Evolutionary conservation across 1,140 invertebrate species (phyloP), one percentile per base, ranked within the genome.

Genomic region (Adelges cooleyi): DNA sequence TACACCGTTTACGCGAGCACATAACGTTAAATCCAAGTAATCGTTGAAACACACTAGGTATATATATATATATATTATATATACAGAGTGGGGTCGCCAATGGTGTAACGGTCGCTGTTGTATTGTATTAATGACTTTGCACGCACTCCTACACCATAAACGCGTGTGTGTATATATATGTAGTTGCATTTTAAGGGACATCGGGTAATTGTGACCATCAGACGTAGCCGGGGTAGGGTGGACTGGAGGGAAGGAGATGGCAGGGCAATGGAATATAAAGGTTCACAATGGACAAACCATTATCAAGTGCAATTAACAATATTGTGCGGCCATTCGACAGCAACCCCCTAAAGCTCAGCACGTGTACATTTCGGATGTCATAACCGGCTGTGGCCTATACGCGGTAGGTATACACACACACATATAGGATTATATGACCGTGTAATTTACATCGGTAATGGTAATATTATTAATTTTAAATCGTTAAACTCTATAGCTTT

Each of bases 391-490:
- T 62, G 56, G 40, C 53, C 38, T 22, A 54, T 2, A 15, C 8
- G 27, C 15, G 23, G 13, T 25, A 10, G 3, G 23, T 11, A 56
- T 1, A 17, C 13, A 38, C 11, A 13, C 20, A 42, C 42, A 25
- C 23, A 53, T 53, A 17, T 33, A 11, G 29, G 29, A 53, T 33
- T 11, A n/a, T 36, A 56, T 42, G 25, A 9, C 18, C 56, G 25
- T 33, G 56, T 33, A 15, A 46, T 62, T 29, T 48, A 29, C 15
- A 62, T 25, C 40, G 40, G 23, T 18, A 6, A 36, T 48, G 25
- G 56, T 62, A 44, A 62, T n/a, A n/a, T 62, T 62, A 62, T 46
- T 62, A 62, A 48, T 62, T 62, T 62, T 29, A 48, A 48, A 46
- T 48, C 42, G 25, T 62, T 29, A 46, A 62, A 62, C 25, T 29